Evolutionary conservation across 64 coral and sea anemone genomes (phyloP), one percentile per base, ranked within the genome.

Genomic region (Platygyra sinensis): DNA sequence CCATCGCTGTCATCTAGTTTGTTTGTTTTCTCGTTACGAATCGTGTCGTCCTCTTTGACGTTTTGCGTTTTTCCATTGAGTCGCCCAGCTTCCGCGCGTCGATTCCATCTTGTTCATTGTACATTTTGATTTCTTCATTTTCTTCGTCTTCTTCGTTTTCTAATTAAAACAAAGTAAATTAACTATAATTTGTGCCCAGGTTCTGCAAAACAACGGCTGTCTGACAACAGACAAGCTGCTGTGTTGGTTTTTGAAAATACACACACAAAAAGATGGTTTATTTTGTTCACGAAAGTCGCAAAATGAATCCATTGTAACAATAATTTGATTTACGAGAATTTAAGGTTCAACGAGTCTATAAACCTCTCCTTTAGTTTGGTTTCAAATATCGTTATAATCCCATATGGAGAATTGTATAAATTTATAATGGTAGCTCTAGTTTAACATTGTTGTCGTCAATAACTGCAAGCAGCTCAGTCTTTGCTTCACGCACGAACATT

Each of bases 61-160:
- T 55, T 30, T 80, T 80, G 5, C 78, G 25, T 80, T 80, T 80
- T 61, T 32, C 78, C 78, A 80, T 80, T 15, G 52, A 31, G 15
- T 80, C 78, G 18, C 78, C 55, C 3, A 80, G 32, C 17, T 80
- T 80, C 15, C 65, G 65, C 8, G 65, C 22, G n/a, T 69, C 65
- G 65, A 69, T 69, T 69, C 30, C 78, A 80, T 79, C 76, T 54
- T 79, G 76, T 2, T 80, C 51, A 61, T 80, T 80, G 6, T 60
- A 80, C 78, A 62, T 61, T 61, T 80, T 60, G 5, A 80, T 80
- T 32, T 60, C 78, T 32, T 80, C 52, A 29, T 30, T 80, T 19
- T 80, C 78, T 54, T 80, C 55, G 18, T 55, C 78, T 62, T 80
- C 78, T 27, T 80, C 78, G 0, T 60, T 29, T 9, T 60, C 78